Evolutionary conservation across 64 coral and sea anemone genomes (phyloP), one percentile per base, ranked within the genome.

Genomic region (Cladopsammia gracilis): DNA sequence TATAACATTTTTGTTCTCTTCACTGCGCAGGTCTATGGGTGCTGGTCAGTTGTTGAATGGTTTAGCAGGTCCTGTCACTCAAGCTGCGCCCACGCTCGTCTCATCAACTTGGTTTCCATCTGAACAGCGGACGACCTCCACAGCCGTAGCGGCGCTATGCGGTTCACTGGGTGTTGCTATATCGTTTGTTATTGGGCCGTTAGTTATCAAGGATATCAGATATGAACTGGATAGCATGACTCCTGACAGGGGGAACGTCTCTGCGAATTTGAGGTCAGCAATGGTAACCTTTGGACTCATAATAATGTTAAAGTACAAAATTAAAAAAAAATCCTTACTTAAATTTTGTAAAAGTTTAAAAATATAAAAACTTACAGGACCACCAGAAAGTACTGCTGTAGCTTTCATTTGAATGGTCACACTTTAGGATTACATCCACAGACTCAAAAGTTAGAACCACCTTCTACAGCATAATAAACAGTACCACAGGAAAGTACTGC

Each of bases 51-150:
- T 98, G 3, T 62, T 98, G 76, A 98, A 98, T 62, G 97, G 97
- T 18, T 80, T 98, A 48, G 97, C 98, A 64, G 98, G 98, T 50
- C 98, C 98, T 56, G 98, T 99, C 48, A 96, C 94, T 48, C 98
- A 99, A 85, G 98, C 98, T 60, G 98, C 90, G 10, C 98, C 98
- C 56, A 95, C 94, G 12, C 86, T 99, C 22, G 71, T 99, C 6
- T 99, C 98, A 42, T 88, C 98, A 19, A 81, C 94, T 75, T 99
- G 98, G 98, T 99, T 99, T 22, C 98, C 98, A 87, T 61, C 94
- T 43, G 64, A 93, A 48, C 91, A 99, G 77, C 91, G 98, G 52
- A 99, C 98, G 25, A 99, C 94, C 7, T 91, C 98, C 49, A 99
- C 98, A 15, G 98, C 98, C 46, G 98, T 92, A 3, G 94, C 98